Evolutionary conservation across 2,113 vertebrate species (phyloP), one percentile per base, ranked within the genome.

Genomic region (Pelmatolapia mariae): DNA sequence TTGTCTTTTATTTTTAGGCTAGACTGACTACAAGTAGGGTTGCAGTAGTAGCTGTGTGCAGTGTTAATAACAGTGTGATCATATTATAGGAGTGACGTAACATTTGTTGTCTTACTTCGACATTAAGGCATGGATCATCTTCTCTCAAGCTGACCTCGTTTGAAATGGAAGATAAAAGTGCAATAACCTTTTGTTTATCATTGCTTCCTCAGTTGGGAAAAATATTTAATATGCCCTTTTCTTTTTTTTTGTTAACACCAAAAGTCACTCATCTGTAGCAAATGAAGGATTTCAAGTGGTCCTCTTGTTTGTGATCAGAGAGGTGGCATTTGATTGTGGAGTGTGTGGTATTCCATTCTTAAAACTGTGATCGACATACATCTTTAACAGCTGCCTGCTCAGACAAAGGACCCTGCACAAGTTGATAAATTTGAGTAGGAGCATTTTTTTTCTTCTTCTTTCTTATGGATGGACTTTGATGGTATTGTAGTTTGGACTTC

Each of bases 131-230:
- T 96, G 95, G 93, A 90, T 91, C 88, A 89, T 95, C 87, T 89
- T 92, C 90, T 94, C 89, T 95, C 87, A 90, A 93, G 92, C 95
- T 95, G 92, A 95, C 96, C 91, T 96, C 93, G 87, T 95, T 83
- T 92, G 85, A 96, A 94, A 94, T 93, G 90, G 93, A 94, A 94
- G 89, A 95, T 92, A 94, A 90, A 96, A 95, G 96, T 96, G 96
- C 96, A 96, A 96, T 96, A 96, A 96, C 93, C 91, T 95, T 94
- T 94, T 95, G 92, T 95, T 96, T 94, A 93, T 92, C 94, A 91
- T 96, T 92, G 93, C 94, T 95, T 96, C 94, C 94, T 96, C 80
- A 47, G 89, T 93, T 93, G 88, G 79, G 79, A 76, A 56, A 86
- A 83, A 85, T 84, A 45, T 91, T 89, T 87, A 90, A 93, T 90